A percentile compares a stretch with the other conserved stretches of the same genome.
phyloP scores from a whole-genome alignment of 2,888 invertebrate genomes.

The Tolmerus cingulatus region DNA sequence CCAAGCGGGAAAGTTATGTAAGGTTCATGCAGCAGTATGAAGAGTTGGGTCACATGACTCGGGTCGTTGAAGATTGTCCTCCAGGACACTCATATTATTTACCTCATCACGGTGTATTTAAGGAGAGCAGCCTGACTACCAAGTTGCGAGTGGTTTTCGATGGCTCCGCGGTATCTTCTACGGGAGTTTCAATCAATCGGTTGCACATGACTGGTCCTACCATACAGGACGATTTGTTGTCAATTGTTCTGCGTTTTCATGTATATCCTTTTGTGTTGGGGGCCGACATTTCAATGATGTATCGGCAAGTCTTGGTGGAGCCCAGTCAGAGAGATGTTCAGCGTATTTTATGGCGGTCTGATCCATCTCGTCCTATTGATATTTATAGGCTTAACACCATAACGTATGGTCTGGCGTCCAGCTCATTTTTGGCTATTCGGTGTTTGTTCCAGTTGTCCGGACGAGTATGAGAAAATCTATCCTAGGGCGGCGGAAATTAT shows the following conservation, averaged over 20 bases:
- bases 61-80: too few species aligned
- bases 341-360: conserved; percentile 1
- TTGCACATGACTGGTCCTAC: neutral
- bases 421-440: conserved; percentile 2
- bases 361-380: neutral
- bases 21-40: too few species aligned
- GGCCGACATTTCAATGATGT: conserved; percentile 38
- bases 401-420: conserved; percentile 7
- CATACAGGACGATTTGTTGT: conserved; percentile 1
- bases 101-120: conserved; percentile 29
- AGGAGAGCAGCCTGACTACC: conserved; percentile 5
- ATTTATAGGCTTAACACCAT: neutral
- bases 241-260: neutral
- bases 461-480: neutral
- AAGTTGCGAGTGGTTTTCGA: conserved; percentile 35
- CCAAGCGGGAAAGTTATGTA: too few species aligned
- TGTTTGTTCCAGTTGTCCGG: neutral
- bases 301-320: neutral
- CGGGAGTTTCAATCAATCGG: conserved; percentile 21
- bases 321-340: neutral
- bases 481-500: conserved; percentile 18
- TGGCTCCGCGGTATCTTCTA: neutral
- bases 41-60: too few species aligned
- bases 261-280: neutral
- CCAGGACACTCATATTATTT: neutral